These are phyloP conservation scores for Ischnura elegans DNA, from an alignment of 2,888 invertebrate species.

Conservation along the genomic window DNA sequence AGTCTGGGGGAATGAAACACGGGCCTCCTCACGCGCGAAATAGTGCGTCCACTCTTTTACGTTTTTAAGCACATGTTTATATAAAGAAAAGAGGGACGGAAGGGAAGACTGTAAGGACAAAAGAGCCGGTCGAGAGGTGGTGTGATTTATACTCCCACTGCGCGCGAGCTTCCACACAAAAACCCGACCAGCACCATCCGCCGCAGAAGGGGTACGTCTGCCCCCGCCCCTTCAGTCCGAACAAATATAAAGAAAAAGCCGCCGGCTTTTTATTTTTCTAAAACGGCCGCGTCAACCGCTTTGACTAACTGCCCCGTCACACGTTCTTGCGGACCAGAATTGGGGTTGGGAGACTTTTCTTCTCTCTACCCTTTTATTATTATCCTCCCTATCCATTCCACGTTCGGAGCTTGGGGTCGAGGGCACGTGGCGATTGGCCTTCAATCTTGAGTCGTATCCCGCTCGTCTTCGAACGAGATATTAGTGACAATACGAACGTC, in stretches of 20 bases:
- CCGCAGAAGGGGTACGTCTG: neutral
- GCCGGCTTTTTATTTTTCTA: neutral
- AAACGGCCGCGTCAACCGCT: neutral
- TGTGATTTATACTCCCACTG: neutral
- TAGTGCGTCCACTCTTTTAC: neutral
- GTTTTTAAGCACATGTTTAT: conserved; percentile 18
- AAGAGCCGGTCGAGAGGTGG: neutral
- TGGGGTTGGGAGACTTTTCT: neutral
- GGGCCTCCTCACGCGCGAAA: neutral
- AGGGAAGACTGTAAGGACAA: neutral
- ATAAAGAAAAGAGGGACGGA: neutral
- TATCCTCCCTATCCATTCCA: no score
- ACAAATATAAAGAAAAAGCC: neutral
- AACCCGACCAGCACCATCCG: neutral
- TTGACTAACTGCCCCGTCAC: neutral
- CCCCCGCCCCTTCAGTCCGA: neutral
- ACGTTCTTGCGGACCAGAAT: neutral
- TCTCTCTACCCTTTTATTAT: neutral
- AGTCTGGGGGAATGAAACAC: neutral
- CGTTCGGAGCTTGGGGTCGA: neutral
- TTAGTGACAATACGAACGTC: no score
- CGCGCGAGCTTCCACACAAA: neutral
- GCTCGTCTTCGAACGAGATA: no score
- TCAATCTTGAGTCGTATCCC: no score
- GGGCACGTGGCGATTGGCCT: neutral